These are phyloP conservation scores for Phalanger gymnotis DNA, from an alignment of 2,797 vertebrate species.

Conservation along the genomic window DNA sequence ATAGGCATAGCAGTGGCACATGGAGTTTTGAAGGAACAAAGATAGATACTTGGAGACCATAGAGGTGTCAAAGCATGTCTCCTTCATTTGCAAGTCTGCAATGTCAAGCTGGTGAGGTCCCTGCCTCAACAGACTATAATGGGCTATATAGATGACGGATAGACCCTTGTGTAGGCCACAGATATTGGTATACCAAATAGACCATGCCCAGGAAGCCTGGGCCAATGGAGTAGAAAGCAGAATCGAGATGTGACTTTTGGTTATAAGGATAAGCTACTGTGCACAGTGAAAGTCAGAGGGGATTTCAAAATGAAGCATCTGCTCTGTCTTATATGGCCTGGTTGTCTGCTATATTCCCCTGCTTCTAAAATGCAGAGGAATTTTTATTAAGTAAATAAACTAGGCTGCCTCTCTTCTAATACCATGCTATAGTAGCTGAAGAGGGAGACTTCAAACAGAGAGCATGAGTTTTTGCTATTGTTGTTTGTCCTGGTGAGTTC, in stretches of 20 bases:
- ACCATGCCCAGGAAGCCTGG: background rate
- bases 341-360: background rate
- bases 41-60: background rate
- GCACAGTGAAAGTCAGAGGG: background rate
- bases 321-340: background rate
- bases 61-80: background rate
- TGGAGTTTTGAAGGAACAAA: background rate
- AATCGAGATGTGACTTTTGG: background rate
- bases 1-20: background rate
- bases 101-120: background rate
- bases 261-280: background rate
- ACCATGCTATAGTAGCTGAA: background rate
- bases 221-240: background rate
- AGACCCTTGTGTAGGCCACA: background rate
- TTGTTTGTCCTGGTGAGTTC: background rate
- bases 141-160: background rate
- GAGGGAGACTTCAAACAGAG: background rate
- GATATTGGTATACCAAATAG: background rate
- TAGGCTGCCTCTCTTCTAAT: background rate
- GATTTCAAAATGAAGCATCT: background rate
- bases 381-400: background rate
- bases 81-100: background rate
- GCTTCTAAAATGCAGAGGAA: background rate
- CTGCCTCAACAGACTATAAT: background rate
- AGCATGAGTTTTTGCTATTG: background rate